A percentile compares a stretch with the other conserved stretches of the same genome.
These are phyloP conservation scores for Gisinianus flammeolus DNA, from an alignment of 2,888 invertebrate species.

Conservation along the genomic window DNA sequence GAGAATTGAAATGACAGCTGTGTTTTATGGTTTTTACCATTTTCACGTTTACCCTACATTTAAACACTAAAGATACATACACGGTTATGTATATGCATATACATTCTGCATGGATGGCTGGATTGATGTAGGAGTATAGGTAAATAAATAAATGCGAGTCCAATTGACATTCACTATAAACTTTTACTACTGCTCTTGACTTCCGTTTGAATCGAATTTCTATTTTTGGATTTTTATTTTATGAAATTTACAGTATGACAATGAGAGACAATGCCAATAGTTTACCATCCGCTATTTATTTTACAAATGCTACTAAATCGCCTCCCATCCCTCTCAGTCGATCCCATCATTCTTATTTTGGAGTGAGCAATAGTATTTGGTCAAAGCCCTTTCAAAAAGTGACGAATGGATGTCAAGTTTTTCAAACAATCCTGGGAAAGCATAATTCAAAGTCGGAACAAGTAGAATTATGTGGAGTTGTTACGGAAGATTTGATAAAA, in stretches of 20 bases:
- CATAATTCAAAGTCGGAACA: neutral
- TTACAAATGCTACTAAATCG: constrained; percentile 24
- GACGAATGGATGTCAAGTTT: constrained; percentile 40
- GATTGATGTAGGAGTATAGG: too few species aligned
- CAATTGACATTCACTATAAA: neutral
- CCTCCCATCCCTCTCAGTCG: neutral
- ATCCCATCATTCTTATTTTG: constrained; percentile 32
- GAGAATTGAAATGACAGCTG: too few species aligned
- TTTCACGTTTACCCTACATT: too few species aligned
- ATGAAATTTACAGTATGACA: too few species aligned
- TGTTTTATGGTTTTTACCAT: too few species aligned
- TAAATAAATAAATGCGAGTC: too few species aligned
- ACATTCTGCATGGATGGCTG: too few species aligned
- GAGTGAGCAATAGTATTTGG: constrained; percentile 49
- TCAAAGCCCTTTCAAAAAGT: constrained; percentile 51
- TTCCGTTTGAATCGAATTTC: constrained; percentile 89
- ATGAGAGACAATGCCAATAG: neutral
- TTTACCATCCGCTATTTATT: constrained; percentile 14
- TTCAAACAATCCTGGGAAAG: constrained; percentile 43
- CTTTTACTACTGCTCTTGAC: constrained; percentile 62
- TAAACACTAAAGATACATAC: too few species aligned
- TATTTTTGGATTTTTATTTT: too few species aligned
- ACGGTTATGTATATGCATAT: too few species aligned
- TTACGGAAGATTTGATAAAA: neutral
- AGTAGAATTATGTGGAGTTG: neutral